Base-by-base conservation (phyloP, 2,113 vertebrate genomes). In the Tachycineta bicolor region DNA sequence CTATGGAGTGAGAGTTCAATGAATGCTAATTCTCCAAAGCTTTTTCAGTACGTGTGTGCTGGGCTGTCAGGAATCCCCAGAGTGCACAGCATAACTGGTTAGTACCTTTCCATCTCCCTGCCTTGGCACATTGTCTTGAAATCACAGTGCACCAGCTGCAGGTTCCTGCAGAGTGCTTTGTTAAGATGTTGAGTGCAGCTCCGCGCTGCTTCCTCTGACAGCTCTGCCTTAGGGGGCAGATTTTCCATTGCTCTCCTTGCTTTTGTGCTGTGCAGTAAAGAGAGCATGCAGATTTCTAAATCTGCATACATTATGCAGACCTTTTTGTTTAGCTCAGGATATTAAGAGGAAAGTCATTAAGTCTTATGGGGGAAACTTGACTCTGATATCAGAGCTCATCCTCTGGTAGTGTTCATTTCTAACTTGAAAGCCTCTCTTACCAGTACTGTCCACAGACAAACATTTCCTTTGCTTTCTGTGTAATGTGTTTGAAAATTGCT, bases 111-210 rank as follows among this genome's bases (percentile, higher is more conserved):
- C 73, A 39, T 55, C 50, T 82, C 70, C 47, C 52, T 67, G 33
- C 63, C 43, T 93, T 63, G 60, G 65, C 62, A 34, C 14, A 7
- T 10, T 50, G 33, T 75, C 25, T 49, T 21, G 37, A 71, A 87
- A 78, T 39, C 14, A 2, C 56, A 71, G 70, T 0, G 0, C n/a
- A 55, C 5, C 43, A 63, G 82, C 23, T 25, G 69, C 44, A 55
- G 60, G 50, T 28, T 90, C 59, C 64, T 44, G 47, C 25, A 63
- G 47, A 62, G 69, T 4, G 62, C 39, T 90, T 85, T 78, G 50
- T 75, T 67, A 62, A 44, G 46, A 43, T 1, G 4, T 0, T 2
- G 23, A 4, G 3, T 25, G 46, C 1, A 1, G 41, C 64, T 49
- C 46, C 0, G 1, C 2, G 1, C 19, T 0, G 1, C 52, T 79